Evolutionary conservation across 2,888 invertebrate species (phyloP).

Genomic region (Dicyrtoma fusca): DNA sequence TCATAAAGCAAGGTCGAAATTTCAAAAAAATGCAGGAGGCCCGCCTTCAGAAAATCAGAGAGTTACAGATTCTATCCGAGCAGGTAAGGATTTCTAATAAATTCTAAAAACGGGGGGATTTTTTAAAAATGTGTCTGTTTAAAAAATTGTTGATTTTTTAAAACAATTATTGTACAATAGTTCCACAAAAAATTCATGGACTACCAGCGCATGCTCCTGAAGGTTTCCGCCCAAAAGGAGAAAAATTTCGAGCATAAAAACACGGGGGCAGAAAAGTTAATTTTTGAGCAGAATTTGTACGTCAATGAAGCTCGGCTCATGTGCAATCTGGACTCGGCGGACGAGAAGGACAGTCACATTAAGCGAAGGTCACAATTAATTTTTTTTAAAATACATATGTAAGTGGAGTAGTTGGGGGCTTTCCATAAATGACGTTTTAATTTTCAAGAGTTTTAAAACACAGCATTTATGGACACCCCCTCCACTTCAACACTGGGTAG

Average conservation of each 20-base stretch:
- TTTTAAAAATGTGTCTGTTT: background rate
- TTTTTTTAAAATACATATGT: background rate
- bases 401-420: too few relatives aligned
- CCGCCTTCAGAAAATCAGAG: conserved; percentile 40
- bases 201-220: conserved; percentile 34
- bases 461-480: too few relatives aligned
- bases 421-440: background rate
- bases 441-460: too few relatives aligned
- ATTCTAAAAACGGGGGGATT: too few relatives aligned
- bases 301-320: conserved; percentile 42
- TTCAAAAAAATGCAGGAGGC: conserved; percentile 48
- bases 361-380: conserved; percentile 42
- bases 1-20: conserved; percentile 43
- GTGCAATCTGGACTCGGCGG: conserved; percentile 35
- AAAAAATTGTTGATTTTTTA: conserved; percentile 1
- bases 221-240: conserved; percentile 31
- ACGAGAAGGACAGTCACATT: conserved; percentile 26
- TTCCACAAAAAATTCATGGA: conserved; percentile 45
- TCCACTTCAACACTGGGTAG: background rate
- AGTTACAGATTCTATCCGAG: conserved; percentile 39
- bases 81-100: conserved; percentile 36
- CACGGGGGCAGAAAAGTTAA: conserved; percentile 36
- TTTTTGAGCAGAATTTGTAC: conserved; percentile 44
- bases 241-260: conserved; percentile 34
- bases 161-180: too few relatives aligned